phyloP scores from a whole-genome alignment of 1,140 invertebrate species.

The Panagrolaimus sp. region DNA sequence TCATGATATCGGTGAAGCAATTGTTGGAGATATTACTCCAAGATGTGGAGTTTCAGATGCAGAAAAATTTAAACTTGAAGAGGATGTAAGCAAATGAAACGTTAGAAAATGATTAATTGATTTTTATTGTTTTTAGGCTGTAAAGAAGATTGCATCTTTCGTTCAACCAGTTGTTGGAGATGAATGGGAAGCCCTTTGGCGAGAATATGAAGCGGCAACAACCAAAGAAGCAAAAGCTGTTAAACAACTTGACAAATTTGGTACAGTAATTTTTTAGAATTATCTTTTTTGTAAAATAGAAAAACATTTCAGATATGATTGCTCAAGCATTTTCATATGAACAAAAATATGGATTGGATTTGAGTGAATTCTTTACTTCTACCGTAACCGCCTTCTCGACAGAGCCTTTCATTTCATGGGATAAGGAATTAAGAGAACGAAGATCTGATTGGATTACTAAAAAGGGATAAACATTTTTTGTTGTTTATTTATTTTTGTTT shows the following conservation, averaged over 20 bases:
- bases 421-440: slow-evolving; percentile 56
- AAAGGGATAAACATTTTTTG: not conserved
- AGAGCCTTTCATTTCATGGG: slow-evolving; percentile 53
- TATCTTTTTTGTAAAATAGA: not conserved
- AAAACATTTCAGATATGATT: slow-evolving; percentile 69
- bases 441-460: slow-evolving; percentile 35
- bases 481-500: too few relatives aligned
- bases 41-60: slow-evolving; percentile 74
- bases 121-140: slow-evolving; percentile 64
- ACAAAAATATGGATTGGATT: slow-evolving; percentile 66
- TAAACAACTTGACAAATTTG: slow-evolving; percentile 85
- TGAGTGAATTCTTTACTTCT: slow-evolving; percentile 83
- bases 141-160: slow-evolving; percentile 41
- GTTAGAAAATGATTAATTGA: slow-evolving; percentile 64
- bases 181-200: slow-evolving; percentile 51
- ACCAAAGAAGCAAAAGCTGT: slow-evolving; percentile 82
- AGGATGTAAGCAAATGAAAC: slow-evolving; percentile 66
- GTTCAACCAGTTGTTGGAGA: slow-evolving; percentile 39
- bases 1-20: slow-evolving; percentile 90
- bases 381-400: slow-evolving; percentile 72
- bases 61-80: slow-evolving; percentile 78
- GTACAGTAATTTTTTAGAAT: slow-evolving; percentile 60
- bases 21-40: slow-evolving; percentile 94
- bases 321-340: slow-evolving; percentile 94
- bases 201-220: slow-evolving; percentile 85